Evolutionary conservation across 2,113 vertebrate species (phyloP).

Genomic region (Setophaga kirtlandii): DNA sequence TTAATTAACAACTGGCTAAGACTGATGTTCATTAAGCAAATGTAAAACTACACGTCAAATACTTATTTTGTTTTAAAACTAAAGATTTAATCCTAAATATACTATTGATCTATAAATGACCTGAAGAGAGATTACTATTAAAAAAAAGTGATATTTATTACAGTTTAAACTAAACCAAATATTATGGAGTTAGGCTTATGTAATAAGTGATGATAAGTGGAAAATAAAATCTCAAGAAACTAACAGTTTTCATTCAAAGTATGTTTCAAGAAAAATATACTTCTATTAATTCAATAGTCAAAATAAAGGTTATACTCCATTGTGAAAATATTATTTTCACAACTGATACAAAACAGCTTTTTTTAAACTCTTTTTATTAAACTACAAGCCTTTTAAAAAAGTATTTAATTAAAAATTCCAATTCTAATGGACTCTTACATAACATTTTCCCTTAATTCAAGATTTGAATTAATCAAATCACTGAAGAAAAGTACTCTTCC

Average conservation of each 20-base stretch:
- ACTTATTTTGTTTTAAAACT: background rate
- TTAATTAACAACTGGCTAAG: background rate
- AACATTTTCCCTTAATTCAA: background rate
- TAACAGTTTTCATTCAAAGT: background rate
- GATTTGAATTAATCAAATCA: background rate
- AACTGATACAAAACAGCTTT: background rate
- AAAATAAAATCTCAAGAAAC: background rate
- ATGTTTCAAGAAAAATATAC: background rate
- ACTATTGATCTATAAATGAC: background rate
- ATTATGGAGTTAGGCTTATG: background rate
- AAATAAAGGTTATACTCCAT: background rate
- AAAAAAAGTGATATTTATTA: background rate
- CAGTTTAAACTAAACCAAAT: background rate
- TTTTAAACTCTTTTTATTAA: background rate
- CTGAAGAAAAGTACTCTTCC: background rate
- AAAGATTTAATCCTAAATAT: background rate
- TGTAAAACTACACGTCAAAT: background rate
- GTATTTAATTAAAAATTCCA: background rate
- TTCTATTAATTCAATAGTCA: background rate
- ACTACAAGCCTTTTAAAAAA: background rate
- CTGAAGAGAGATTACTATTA: background rate
- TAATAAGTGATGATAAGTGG: background rate
- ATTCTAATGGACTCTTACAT: background rate
- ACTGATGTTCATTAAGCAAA: background rate
- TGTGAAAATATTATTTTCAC: background rate